A percentile compares a stretch with the other conserved stretches of the same genome.
These are phyloP conservation scores for Opisthocomus hoazin DNA, from an alignment of 2,113 vertebrate species.

Conservation along the genomic window DNA sequence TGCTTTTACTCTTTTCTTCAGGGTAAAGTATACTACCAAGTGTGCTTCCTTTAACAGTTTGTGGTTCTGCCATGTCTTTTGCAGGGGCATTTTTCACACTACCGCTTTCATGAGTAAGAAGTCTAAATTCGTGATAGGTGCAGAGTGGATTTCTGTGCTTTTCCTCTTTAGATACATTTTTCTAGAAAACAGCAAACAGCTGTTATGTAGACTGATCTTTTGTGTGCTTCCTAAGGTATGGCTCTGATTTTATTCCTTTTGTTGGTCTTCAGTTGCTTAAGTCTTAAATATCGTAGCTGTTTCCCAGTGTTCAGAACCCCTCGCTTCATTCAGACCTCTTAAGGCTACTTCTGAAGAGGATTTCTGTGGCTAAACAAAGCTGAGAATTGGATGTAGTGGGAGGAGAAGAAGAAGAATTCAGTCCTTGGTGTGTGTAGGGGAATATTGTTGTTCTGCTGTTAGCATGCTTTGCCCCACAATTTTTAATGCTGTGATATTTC, in stretches of 20 bases:
- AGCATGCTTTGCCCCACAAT: neutral
- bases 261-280: neutral
- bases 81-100: neutral
- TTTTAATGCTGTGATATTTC: neutral
- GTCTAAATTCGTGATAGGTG: neutral
- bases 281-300: neutral
- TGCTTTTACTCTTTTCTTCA: neutral
- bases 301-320: neutral
- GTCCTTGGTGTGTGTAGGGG: neutral
- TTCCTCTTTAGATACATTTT: neutral
- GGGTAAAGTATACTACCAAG: neutral
- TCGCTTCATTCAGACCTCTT: neutral
- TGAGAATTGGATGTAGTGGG: neutral
- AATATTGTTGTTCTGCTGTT: conserved; percentile 1
- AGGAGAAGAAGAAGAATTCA: neutral
- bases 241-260: neutral
- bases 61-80: neutral
- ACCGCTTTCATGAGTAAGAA: neutral
- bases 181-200: neutral
- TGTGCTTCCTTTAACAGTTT: neutral
- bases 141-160: neutral
- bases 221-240: neutral
- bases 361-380: conserved; percentile 3
- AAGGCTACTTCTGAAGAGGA: neutral
- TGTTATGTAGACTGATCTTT: neutral